Base-by-base conservation (phyloP, 2,888 invertebrate species). In the Mythimna loreyi region DNA sequence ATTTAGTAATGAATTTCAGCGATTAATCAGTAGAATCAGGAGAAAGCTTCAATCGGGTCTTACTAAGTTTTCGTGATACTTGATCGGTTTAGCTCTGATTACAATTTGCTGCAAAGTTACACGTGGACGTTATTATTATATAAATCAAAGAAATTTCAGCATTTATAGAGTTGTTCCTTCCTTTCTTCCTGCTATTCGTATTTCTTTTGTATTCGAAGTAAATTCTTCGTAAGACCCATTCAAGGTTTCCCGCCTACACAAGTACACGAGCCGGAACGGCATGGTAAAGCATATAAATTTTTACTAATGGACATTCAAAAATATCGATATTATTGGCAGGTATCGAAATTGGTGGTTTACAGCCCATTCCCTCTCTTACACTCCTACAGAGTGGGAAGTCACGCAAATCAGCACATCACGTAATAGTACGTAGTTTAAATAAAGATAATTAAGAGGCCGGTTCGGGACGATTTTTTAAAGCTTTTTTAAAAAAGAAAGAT, bases 1-100 rank as follows among this genome's bases (percentile, higher is more conserved):
- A 50, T 25, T 71, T 25, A 47, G 49, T 45, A 43, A 62, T 40
- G 16, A 77, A 67, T 63, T 77, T 49, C 25, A 59, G 67, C 60
- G 25, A 76, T 73, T 65, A 72, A 70, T 72, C 60, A 64, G 30
- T 3, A 7, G 30, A 45, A 55, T 45, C 36, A 59, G 11, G 23
- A 68, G 19, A 11, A 11, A 43, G 28, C 2, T 69, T 47, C 30
- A 52, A 58, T 53, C 40, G 30, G 16, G 43, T 58, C 57, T 16
- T 23, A 16, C 21, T 16, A 28, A 62, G 11, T 36, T 50, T 68
- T 74, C 13, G 19, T 50, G 16, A 21, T 59, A 33, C 28, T 61
- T 47, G 9, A 67, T 62, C 11, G 28, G 49, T 56, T 60, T 45
- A 13, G 16, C 16, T 60, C n/a, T 25, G 9, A 49, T 57, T 36